Conservation (phyloP, 2,113 vertebrate genomes). For the Rutilus rutilus region DNA sequence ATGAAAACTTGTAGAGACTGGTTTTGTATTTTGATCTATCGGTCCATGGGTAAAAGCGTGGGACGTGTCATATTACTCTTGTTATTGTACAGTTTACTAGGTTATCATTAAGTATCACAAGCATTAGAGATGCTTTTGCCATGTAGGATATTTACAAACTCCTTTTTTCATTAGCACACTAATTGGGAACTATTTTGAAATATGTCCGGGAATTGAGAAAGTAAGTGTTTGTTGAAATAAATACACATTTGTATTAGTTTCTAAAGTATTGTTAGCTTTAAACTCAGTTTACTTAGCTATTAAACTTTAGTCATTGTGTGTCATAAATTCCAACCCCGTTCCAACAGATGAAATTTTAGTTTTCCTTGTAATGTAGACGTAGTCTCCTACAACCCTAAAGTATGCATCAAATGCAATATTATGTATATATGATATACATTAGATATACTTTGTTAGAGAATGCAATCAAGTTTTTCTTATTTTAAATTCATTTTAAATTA, state of each 20-base stretch:
- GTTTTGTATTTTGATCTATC: conserved; percentile 6
- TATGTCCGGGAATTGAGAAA: neutral
- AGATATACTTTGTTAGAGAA: neutral
- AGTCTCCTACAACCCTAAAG: neutral
- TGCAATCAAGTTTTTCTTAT: too few relatives aligned
- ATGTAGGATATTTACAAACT: conserved; percentile 21
- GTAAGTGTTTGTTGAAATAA: conserved; percentile 52
- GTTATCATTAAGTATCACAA: neutral
- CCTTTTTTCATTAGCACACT: conserved; percentile 54
- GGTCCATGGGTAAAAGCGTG: neutral
- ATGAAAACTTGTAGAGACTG: conserved; percentile 37
- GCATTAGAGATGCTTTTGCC: neutral
- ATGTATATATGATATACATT: neutral
- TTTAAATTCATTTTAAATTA: too few relatives aligned
- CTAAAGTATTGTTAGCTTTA: neutral
- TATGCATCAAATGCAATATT: neutral
- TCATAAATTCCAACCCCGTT: neutral
- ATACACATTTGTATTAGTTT: neutral
- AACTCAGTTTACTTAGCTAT: neutral
- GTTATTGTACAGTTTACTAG: neutral
- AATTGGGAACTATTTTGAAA: conserved; percentile 50
- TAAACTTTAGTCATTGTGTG: conserved; percentile 36
- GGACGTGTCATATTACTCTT: neutral
- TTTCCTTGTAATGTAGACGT: neutral
- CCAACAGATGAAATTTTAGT: neutral